Base-by-base conservation (phyloP, 2,113 vertebrate species). In the Myrmecophaga tridactyla region DNA sequence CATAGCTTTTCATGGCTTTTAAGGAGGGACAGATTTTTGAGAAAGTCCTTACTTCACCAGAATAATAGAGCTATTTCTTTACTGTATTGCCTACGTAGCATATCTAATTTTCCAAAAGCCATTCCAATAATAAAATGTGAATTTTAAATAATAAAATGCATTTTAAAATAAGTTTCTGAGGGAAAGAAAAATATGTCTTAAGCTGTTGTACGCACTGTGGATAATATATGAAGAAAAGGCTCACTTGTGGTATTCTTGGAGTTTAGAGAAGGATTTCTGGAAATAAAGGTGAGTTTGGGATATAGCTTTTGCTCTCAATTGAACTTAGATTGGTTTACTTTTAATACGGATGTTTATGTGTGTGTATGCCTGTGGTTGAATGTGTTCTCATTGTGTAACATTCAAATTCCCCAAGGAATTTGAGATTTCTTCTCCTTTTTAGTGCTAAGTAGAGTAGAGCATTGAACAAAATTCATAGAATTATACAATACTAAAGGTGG, bases 301-400 rank as follows among this genome's bases (percentile, higher is more conserved):
- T 17, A 10, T 1, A 20, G 51, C 3, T 20, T 78, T 65, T 72
- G 14, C 20, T 77, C 27, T 77, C 36, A 20, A 36, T 41, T 7
- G 70, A 11, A 56, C 11, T 23, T 41, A 56, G 39, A 20, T 17
- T 34, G 65, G 14, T 43, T 73, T 17, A 18, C 10, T 56, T 39
- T 48, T 31, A 73, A 25, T 85, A 13, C 7, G 6, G 17, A 0
- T 13, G 31, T 31, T 15, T 48, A 31, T 21, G 0, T 10, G 27
- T 18, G 2, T 21, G 14, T 39, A 36, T 12, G 2, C 25, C 6
- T n/a, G 0, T 17, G 4, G 8, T 20, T 81, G 20, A 9, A 0
- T 72, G 29, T 46, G 6, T 69, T n/a, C 18, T 63, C 48, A 69
- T 25, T 6, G 5, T 8, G 13, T 81, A 36, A 27, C 15, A 6